Evolutionary conservation across 2,797 vertebrate genomes (phyloP).

Genomic region (Scolopax bukidnonensis): DNA sequence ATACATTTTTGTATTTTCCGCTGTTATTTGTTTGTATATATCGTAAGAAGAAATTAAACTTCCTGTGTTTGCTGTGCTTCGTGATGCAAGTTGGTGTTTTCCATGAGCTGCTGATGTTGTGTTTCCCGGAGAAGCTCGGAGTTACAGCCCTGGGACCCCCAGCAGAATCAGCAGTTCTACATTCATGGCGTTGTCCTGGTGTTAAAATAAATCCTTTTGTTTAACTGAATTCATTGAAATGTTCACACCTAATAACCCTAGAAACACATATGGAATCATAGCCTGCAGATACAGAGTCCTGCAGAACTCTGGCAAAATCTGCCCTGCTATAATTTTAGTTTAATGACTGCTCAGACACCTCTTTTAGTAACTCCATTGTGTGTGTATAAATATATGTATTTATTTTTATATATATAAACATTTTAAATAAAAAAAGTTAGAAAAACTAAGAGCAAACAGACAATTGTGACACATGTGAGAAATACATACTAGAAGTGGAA

Average conservation of each 20-base stretch:
- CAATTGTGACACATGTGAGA: neutral
- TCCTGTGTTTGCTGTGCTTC: neutral
- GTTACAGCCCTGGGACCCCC: neutral
- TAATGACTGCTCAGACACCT: neutral
- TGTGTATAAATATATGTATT: neutral
- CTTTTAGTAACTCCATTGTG: neutral
- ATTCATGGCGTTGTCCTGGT: neutral
- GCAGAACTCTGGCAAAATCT: neutral
- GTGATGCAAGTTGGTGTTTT: neutral
- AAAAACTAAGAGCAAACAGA: neutral
- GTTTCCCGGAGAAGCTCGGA: neutral
- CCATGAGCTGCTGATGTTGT: neutral
- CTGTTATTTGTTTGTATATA: conserved; percentile 21
- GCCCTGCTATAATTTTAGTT: neutral
- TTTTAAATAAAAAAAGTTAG: neutral
- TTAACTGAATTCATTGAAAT: neutral
- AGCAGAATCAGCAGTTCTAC: neutral
- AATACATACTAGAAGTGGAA: neutral
- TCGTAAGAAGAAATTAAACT: conserved; percentile 52
- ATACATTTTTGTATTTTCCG: neutral
- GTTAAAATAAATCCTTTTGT: neutral
- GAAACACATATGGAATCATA: neutral
- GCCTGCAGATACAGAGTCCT: neutral
- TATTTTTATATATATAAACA: neutral
- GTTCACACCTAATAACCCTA: neutral